Conservation (phyloP, 2,888 invertebrate species). For the Orthosia gracilis region DNA sequence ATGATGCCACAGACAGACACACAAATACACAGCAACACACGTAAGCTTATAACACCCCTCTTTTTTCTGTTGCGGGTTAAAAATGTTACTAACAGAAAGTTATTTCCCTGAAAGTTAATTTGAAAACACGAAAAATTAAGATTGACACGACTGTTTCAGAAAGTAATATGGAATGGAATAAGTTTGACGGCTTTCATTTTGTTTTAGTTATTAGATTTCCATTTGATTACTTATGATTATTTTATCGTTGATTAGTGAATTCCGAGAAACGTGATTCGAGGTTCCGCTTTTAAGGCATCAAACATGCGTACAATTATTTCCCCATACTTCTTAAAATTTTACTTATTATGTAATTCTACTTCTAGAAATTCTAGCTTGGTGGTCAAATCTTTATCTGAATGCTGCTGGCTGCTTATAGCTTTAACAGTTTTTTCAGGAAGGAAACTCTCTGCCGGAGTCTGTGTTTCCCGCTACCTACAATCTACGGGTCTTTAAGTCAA, state of each 20-base stretch:
- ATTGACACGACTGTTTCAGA: slow-evolving; percentile 12
- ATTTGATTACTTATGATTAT: slow-evolving; percentile 13
- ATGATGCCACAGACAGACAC: too few species aligned
- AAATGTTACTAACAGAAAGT: background rate
- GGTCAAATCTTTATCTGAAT: background rate
- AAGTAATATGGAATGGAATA: slow-evolving; percentile 17
- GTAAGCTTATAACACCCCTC: too few species aligned
- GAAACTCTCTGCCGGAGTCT: too few species aligned
- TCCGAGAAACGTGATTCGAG: background rate
- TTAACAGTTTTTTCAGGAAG: background rate
- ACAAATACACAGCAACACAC: too few species aligned
- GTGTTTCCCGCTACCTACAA: too few species aligned
- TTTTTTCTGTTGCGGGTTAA: background rate
- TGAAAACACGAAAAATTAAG: slow-evolving; percentile 30
- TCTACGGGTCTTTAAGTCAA: too few species aligned
- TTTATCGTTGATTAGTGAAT: slow-evolving; percentile 3
- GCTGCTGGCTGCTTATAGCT: background rate
- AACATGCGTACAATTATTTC: background rate
- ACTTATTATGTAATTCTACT: too few species aligned
- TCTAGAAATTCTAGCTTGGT: background rate
- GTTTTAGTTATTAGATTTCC: slow-evolving; percentile 18
- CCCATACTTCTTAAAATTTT: too few species aligned
- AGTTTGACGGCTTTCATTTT: slow-evolving; percentile 23
- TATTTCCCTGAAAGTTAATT: slow-evolving; percentile 7
- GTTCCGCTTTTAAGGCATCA: background rate